Evolutionary conservation across 2,113 vertebrate species (phyloP), one percentile per base, ranked within the genome.

Genomic region (Mastomys natalensis): DNA sequence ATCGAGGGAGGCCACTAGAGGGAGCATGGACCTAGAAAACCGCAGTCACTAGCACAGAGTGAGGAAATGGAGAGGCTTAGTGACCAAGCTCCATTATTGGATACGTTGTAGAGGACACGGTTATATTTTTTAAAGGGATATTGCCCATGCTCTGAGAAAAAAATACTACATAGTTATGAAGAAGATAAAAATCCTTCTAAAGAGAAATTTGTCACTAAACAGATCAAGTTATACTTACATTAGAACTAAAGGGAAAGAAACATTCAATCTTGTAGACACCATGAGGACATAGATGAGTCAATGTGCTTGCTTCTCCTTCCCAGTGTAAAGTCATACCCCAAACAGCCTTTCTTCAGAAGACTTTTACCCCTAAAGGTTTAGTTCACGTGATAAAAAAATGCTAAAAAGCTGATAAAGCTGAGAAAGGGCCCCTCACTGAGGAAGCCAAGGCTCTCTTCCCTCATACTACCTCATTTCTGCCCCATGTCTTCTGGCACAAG

Each of bases 1-100:
- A 66, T 0, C 0, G 37, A 87, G 26, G 7, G 31, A 26, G 76
- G 45, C 92, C 93, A 0, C 96, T 95, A 96, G 97, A 95, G 97
- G 97, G 97, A 73, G 95, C 22, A 3, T 13, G 40, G 58, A 66
- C 8, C 31, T 72, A 43, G 53, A n/a, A 70, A 86, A 76, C 86
- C 15, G 40, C n/a, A 72, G 64, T 29, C n/a, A 11, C 48, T 74
- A 22, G 43, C 16, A 17, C 2, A 0, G 31, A 16, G 8, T 12
- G 11, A 78, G 62, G 55, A 17, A 77, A 43, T 62, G 22, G 78
- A 43, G 13, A 16, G 48, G 5, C 9, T 58, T 26, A 21, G 51
- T 0, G 66, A 48, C 5, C 24, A 94, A 51, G 26, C 15, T 2
- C 70, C 34, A 5, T 37, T 64, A 7, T 37, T 87, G 34, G 58